Evolutionary conservation across 92 coral and sea anemone species (phyloP).

Genomic region (Bergia puertoricense): DNA sequence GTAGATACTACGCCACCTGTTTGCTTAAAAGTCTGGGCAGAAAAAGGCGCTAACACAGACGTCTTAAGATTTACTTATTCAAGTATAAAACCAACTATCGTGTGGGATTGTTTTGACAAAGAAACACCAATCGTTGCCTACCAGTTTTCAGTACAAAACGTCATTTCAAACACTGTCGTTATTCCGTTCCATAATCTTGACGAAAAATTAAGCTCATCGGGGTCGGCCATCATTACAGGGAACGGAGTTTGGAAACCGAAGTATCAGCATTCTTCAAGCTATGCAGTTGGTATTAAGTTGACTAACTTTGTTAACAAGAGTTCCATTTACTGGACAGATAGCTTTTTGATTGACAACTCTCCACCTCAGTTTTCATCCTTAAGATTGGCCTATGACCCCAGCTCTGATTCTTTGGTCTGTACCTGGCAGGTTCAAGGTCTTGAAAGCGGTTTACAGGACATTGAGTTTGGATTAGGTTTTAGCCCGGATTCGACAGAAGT

Average conservation of each 20-base stretch:
- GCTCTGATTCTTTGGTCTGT: constrained; percentile 31
- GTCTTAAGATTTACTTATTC: constrained; percentile 22
- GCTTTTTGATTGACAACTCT: constrained; percentile 70
- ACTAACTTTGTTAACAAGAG: constrained; percentile 64
- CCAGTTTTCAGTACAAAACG: constrained; percentile 63
- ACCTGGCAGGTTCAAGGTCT: constrained; percentile 61
- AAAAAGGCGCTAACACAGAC: constrained; percentile 1
- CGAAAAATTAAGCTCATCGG: constrained; percentile 44
- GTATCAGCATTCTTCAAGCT: constrained; percentile 55
- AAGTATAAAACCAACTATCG: constrained; percentile 40
- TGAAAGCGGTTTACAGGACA: constrained; percentile 62
- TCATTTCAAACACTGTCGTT: constrained; percentile 25
- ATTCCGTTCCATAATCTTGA: constrained; percentile 68
- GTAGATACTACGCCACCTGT: constrained; percentile 76
- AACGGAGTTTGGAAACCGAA: constrained; percentile 54
- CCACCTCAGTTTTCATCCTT: constrained; percentile 65
- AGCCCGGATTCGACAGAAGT: constrained; percentile 60
- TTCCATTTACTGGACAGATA: constrained; percentile 72
- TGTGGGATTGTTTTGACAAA: constrained; percentile 71
- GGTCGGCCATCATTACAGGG: constrained; percentile 64
- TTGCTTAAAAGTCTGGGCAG: constrained; percentile 61
- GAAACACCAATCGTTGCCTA: constrained; percentile 58
- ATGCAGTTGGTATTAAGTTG: constrained; percentile 64
- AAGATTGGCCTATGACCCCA: constrained; percentile 44
- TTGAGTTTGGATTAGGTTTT: constrained; percentile 66